Base-by-base conservation (phyloP, 2,888 invertebrate genomes). In the Malthinus seriepunctatus region DNA sequence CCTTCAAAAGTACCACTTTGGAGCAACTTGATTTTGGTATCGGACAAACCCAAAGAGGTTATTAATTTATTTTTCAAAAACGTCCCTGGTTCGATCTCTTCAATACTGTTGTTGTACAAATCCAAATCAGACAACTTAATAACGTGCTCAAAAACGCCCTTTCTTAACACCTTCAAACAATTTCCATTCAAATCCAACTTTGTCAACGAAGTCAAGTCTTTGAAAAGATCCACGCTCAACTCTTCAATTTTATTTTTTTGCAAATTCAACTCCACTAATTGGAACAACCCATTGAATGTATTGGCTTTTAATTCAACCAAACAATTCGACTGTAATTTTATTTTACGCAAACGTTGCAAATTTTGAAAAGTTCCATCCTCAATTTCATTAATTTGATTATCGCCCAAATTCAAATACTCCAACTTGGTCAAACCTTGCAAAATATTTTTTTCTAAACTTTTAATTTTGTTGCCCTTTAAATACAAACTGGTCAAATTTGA, bases 91-190 rank as follows among this genome's bases (percentile, higher is more conserved):
- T 60, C 51, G 35, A 68, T 55, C 1, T 46, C 31, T 39, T 60
- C 62, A 14, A 69, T 62, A 15, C 61, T 60, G 47, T 69, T 69
- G 23, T 64, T 61, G 6, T 62, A 64, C 23, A 69, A 15, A 35
- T 69, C 68, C 23, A 69, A 52, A 10, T 59, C 65, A 48, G 63
- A 54, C 51, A 69, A 50, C 23, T 57, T 58, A 8, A 9, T 31
- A 5, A 69, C 42, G 1, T 61, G 60, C 9, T 53, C 52, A 15
- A 69, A 68, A 12, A 64, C 63, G 10, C 55, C 63, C 8, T 50
- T 42, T 31, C 62, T 55, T n/a, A 69, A 33, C 7, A 37, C 33
- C 8, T 56, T 51, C 7, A 69, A 62, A 23, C 57, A 14, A 10
- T 51, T 51, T 14, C 42, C 33, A 4, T 42, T 51, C 7, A 51